Percentiles rank a stretch among this genome's conserved stretches.
These are phyloP conservation scores for Cerceris rybyensis DNA, from an alignment of 2,888 invertebrate species.

Conservation along the genomic window DNA sequence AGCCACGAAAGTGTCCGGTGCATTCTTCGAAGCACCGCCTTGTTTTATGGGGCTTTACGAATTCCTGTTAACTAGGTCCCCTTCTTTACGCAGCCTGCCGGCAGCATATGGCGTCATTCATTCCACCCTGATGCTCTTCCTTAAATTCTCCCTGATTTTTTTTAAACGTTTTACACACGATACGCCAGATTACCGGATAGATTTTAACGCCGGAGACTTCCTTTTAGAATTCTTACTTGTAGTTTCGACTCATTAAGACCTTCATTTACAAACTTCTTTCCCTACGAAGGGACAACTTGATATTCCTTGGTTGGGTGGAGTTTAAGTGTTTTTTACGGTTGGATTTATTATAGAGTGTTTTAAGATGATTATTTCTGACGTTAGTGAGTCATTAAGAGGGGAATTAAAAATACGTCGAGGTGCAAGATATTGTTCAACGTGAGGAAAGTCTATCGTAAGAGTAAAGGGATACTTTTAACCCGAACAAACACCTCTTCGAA, in stretches of 20 bases:
- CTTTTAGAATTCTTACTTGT: constrained; percentile 55
- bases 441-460: not conserved
- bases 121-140: constrained; percentile 30
- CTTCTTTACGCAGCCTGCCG: constrained; percentile 38
- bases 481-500: constrained; percentile 43
- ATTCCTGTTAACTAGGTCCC: constrained; percentile 49
- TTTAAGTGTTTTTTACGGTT: not conserved
- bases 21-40: constrained; percentile 36
- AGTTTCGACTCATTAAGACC: constrained; percentile 44
- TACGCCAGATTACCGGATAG: constrained; percentile 55
- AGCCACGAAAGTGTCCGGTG: constrained; percentile 22
- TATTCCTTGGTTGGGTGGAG: constrained; percentile 5
- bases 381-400: not conserved
- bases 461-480: constrained; percentile 31
- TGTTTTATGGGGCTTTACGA: constrained; percentile 52
- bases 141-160: constrained; percentile 16
- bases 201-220: constrained; percentile 50
- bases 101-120: constrained; percentile 55
- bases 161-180: constrained; percentile 49
- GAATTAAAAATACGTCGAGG: too few relatives aligned
- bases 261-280: constrained; percentile 47
- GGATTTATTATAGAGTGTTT: not conserved
- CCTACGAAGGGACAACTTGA: constrained; percentile 17
- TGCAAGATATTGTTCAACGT: too few relatives aligned
- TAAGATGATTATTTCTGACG: not conserved